These are phyloP conservation scores for Gastrophryne carolinensis DNA, from an alignment of 2,797 vertebrate species.

Conservation along the genomic window DNA sequence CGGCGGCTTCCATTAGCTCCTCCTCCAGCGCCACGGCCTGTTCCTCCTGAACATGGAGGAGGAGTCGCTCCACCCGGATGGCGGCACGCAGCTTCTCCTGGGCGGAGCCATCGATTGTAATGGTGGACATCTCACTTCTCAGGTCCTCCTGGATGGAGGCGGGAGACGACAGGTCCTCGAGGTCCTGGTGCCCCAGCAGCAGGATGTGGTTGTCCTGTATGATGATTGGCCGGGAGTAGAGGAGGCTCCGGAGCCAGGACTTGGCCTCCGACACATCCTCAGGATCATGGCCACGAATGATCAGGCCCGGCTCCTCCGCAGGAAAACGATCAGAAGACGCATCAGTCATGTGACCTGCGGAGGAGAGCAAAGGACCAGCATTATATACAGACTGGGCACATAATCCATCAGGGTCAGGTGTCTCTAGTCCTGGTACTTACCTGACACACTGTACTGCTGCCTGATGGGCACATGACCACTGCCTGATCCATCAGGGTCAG, in stretches of 20 bases:
- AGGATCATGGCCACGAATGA: constrained; percentile 38
- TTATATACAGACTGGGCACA: no score
- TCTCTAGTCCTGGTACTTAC: no score
- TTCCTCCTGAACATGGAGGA: constrained; percentile 68
- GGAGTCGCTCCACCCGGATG: constrained; percentile 72
- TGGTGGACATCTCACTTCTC: constrained; percentile 48
- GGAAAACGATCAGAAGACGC: not conserved
- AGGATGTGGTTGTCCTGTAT: constrained; percentile 77
- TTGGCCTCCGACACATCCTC: constrained; percentile 67
- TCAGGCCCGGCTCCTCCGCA: constrained; percentile 50
- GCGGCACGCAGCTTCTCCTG: constrained; percentile 48
- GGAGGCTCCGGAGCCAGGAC: constrained; percentile 64
- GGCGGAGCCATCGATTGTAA: constrained; percentile 64
- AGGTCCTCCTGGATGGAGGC: constrained; percentile 61
- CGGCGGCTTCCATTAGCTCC: constrained; percentile 51
- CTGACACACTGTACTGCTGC: no score
- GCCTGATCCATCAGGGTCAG: no score
- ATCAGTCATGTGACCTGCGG: not conserved
- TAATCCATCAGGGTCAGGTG: no score
- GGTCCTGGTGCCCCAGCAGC: constrained; percentile 68
- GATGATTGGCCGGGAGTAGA: not conserved
- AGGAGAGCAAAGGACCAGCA: no score
- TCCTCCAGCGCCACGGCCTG: constrained; percentile 60
- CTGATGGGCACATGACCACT: no score
- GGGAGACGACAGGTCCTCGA: constrained; percentile 55